Percentiles rank a stretch among this genome's conserved stretches.
Conservation (phyloP, 1,140 invertebrate genomes). For the Gyrodactylus salaris region DNA sequence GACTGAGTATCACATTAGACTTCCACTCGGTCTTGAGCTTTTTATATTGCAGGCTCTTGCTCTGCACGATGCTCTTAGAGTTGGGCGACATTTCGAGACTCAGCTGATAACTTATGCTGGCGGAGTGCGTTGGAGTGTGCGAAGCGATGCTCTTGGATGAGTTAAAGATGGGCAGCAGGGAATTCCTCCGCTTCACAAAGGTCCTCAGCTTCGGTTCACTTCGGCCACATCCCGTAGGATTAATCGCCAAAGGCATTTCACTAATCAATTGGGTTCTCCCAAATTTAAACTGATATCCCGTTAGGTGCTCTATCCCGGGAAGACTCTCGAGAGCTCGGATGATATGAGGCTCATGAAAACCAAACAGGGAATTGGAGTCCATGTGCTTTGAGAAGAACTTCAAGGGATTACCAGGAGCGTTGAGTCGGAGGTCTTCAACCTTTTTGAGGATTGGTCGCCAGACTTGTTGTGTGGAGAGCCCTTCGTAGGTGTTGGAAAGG, state of each 20-base stretch:
- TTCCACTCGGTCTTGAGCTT: conserved; percentile 96
- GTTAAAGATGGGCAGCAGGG: neutral
- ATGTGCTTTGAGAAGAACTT: neutral
- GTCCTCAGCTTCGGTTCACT: conserved; percentile 31
- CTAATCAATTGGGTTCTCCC: conserved; percentile 43
- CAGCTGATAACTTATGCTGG: neutral
- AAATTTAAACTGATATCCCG: conserved; percentile 81
- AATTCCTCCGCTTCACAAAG: neutral
- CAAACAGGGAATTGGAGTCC: conserved; percentile 35
- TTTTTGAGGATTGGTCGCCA: conserved; percentile 38
- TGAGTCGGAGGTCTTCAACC: conserved; percentile 37
- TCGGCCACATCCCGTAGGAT: conserved; percentile 66
- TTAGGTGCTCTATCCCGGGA: conserved; percentile 57
- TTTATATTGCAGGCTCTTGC: conserved; percentile 30
- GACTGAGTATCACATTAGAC: conserved; percentile 52
- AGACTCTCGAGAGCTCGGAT: conserved; percentile 39
- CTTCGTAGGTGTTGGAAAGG: neutral
- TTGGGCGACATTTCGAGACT: neutral
- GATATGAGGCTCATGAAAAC: conserved; percentile 66
- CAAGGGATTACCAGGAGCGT: conserved; percentile 18
- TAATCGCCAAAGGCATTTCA: conserved; percentile 72
- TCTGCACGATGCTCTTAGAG: neutral
- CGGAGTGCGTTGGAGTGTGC: neutral
- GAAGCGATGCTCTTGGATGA: neutral
- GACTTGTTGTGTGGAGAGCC: conserved; percentile 11